Percentiles rank a stretch among this genome's conserved stretches.
phyloP scores from a whole-genome alignment of 2,888 invertebrate genomes.

The Norana najaformis region DNA sequence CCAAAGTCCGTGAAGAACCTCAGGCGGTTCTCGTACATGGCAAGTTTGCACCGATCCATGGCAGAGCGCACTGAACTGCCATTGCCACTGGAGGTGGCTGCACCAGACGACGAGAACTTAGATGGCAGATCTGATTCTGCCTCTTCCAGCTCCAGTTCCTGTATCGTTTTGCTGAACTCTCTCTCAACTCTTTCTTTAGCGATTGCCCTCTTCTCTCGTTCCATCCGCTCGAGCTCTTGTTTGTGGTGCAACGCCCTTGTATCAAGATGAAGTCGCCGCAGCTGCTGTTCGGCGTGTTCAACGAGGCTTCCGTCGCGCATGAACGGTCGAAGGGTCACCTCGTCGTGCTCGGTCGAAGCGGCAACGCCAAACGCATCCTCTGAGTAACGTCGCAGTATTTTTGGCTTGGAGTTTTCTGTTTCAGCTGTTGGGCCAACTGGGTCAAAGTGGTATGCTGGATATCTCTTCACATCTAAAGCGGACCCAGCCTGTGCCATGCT shows the following conservation, averaged over 20 bases:
- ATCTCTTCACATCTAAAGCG: conserved; percentile 30
- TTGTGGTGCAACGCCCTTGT: conserved; percentile 35
- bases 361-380: conserved; percentile 1
- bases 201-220: conserved; percentile 33
- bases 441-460: conserved; percentile 36
- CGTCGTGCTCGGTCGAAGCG: background rate
- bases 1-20: conserved; percentile 18
- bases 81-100: background rate
- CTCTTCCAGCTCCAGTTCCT: conserved; percentile 40
- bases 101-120: background rate
- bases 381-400: conserved; percentile 35
- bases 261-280: conserved; percentile 37
- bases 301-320: background rate
- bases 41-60: conserved; percentile 21
- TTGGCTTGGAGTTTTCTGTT: conserved; percentile 38
- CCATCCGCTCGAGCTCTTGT: conserved; percentile 35
- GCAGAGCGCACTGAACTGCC: conserved; percentile 9
- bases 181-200: conserved; percentile 36
- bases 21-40: conserved; percentile 18
- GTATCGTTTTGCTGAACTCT: conserved; percentile 33
- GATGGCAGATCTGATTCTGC: background rate
- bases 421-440: background rate
- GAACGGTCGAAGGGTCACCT: conserved; percentile 7
- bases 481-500: background rate
- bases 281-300: conserved; percentile 36